Conservation (phyloP, 1,140 invertebrate genomes). For the Steinernema feltiae region DNA sequence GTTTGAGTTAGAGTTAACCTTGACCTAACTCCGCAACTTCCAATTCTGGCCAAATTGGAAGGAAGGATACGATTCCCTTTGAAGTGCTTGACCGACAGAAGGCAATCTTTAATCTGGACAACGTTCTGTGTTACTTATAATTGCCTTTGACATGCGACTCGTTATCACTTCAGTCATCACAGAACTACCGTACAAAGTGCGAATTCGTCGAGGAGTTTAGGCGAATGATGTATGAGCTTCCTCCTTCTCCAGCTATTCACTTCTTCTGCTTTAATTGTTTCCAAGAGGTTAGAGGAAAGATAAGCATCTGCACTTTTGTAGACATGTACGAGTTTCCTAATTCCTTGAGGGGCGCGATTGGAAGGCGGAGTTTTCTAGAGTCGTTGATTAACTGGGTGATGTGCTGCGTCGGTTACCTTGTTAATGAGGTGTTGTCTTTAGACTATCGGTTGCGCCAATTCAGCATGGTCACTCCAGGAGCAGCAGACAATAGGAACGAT, state of each 20-base stretch:
- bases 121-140: too few species aligned
- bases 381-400: slow-evolving; percentile 13
- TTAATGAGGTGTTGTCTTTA: slow-evolving; percentile 14
- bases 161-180: neutral
- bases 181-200: neutral
- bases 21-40: neutral
- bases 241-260: neutral
- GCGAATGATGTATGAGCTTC: neutral
- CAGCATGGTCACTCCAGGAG: neutral
- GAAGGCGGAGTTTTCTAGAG: neutral
- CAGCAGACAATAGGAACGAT: neutral
- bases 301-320: slow-evolving; percentile 10
- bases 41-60: neutral
- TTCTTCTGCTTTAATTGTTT: neutral
- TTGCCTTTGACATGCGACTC: too few species aligned
- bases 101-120: too few species aligned
- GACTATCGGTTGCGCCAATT: neutral
- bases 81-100: too few species aligned
- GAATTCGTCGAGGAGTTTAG: neutral
- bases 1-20: neutral
- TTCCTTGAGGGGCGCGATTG: slow-evolving; percentile 8
- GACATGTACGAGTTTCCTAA: neutral
- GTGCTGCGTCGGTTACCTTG: slow-evolving; percentile 2
- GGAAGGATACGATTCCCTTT: too few species aligned
- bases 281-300: neutral